These are phyloP conservation scores for Hafferia zeledoni DNA, from an alignment of 2,797 vertebrate genomes.

Conservation along the genomic window DNA sequence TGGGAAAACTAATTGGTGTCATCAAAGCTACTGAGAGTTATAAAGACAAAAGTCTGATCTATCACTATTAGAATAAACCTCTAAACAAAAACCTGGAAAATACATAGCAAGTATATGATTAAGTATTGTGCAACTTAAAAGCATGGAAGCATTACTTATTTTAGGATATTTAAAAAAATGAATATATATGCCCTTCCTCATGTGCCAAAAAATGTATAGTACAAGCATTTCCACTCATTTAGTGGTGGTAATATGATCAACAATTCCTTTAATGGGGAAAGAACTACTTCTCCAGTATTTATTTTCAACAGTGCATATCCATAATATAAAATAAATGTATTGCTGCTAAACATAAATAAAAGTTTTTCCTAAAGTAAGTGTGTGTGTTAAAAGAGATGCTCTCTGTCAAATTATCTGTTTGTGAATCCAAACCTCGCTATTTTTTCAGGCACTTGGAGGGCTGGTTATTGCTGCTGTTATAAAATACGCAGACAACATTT, in stretches of 20 bases:
- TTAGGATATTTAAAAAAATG: neutral
- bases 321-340: neutral
- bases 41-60: neutral
- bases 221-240: neutral
- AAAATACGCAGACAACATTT: constrained; percentile 98
- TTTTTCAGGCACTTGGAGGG: constrained; percentile 92
- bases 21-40: neutral
- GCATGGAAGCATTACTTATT: neutral
- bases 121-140: neutral
- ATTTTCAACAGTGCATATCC: neutral
- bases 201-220: neutral
- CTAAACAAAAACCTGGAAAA: neutral
- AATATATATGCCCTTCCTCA: neutral
- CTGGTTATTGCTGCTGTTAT: constrained; percentile 98
- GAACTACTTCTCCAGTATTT: neutral
- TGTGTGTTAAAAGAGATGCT: neutral
- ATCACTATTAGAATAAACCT: neutral
- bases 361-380: neutral
- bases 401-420: neutral
- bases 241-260: neutral
- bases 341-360: neutral
- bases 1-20: neutral
- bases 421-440: neutral
- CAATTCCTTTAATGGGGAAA: neutral
- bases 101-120: neutral